Conservation (phyloP, 1,140 invertebrate genomes). For the Ips typographus region DNA sequence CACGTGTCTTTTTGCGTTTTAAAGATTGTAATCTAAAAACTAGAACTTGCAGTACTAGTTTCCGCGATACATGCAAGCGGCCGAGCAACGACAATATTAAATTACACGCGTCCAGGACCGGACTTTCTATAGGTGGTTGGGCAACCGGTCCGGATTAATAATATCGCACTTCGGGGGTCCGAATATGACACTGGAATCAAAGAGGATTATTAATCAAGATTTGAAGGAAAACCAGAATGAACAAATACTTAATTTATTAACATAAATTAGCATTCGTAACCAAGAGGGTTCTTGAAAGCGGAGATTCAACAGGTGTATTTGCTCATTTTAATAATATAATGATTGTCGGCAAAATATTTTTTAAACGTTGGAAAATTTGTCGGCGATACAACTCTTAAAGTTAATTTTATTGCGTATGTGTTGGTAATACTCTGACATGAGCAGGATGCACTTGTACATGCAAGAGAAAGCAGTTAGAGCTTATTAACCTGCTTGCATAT, state of each 20-base stretch:
- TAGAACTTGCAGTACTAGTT: constrained; percentile 30
- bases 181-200: neutral
- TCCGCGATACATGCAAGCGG: constrained; percentile 20
- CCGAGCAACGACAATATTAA: constrained; percentile 23
- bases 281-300: neutral
- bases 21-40: constrained; percentile 25
- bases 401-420: neutral
- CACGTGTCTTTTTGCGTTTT: constrained; percentile 13
- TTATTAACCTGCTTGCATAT: no score
- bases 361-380: neutral
- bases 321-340: neutral
- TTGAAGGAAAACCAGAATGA: constrained; percentile 15
- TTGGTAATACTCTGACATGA: neutral
- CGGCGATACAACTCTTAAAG: neutral
- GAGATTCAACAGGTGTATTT: neutral
- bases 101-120: constrained; percentile 11
- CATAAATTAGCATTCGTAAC: constrained; percentile 14
- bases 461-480: no score
- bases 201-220: constrained; percentile 8
- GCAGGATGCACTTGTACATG: neutral
- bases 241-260: constrained; percentile 5
- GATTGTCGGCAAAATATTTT: neutral
- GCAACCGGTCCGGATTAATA: neutral
- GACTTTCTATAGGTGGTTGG: neutral
- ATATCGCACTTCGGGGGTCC: neutral